These are phyloP conservation scores for Nephrotoma flavescens DNA, from an alignment of 2,888 invertebrate genomes.

Conservation along the genomic window DNA sequence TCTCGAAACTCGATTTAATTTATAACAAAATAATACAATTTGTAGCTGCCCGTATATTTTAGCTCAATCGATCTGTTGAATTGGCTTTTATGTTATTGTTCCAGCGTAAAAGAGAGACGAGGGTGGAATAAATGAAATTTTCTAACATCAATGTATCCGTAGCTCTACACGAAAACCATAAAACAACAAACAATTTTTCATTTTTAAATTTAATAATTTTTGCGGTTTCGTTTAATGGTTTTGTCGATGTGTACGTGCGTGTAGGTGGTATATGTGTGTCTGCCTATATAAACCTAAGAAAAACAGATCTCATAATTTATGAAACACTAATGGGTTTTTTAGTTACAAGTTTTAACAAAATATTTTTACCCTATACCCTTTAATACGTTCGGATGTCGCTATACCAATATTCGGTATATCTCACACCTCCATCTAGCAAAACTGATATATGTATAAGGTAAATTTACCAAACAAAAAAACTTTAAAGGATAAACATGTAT, in stretches of 20 bases:
- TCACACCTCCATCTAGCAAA: neutral
- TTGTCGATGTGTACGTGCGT: neutral
- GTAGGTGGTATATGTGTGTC: neutral
- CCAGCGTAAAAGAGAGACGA: neutral
- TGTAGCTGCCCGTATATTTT: neutral
- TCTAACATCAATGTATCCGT: neutral
- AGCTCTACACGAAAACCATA: neutral
- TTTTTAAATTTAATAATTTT: neutral
- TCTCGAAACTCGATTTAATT: neutral
- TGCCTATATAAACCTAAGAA: neutral
- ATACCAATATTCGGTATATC: neutral
- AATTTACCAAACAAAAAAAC: neutral
- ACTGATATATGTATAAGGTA: neutral
- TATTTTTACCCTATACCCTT: neutral
- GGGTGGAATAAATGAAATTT: neutral
- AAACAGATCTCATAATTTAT: neutral
- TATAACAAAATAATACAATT: neutral
- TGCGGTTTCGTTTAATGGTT: neutral
- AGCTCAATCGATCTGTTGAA: neutral
- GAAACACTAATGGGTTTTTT: neutral
- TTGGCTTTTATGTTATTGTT: neutral
- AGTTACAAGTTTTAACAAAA: neutral
- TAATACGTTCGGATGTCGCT: neutral
- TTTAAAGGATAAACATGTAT: neutral
- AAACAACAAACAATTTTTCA: neutral